A percentile compares a stretch with the other conserved stretches of the same genome.
These are phyloP conservation scores for pig (Sus scrofa) DNA, from an alignment of 2,113 vertebrate species.

Conservation along the genomic window T2T-Sscrofa CM000813.6:45226001-45226500, in stretches of 20 bases:
- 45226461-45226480: not conserved
- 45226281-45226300: not conserved
- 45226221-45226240: not conserved
- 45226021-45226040: not conserved
- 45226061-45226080: not conserved
- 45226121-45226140: not conserved
- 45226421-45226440: not conserved
- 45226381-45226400: not conserved
- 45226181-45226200: not conserved
- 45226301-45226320: not conserved
- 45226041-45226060: not conserved
- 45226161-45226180: not conserved
- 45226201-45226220: constrained; percentile 15
- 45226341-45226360: not conserved
- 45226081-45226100: not conserved
- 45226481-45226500: not conserved
- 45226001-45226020: not conserved
- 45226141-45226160: not conserved
- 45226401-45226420: not conserved
- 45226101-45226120: not conserved
- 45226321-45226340: not conserved
- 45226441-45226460: not conserved
- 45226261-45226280: not conserved
- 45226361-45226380: not conserved
- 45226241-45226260: not conserved